Evolutionary conservation across 1,140 invertebrate species (phyloP).

Genomic region (Scaptomyza hsui): DNA sequence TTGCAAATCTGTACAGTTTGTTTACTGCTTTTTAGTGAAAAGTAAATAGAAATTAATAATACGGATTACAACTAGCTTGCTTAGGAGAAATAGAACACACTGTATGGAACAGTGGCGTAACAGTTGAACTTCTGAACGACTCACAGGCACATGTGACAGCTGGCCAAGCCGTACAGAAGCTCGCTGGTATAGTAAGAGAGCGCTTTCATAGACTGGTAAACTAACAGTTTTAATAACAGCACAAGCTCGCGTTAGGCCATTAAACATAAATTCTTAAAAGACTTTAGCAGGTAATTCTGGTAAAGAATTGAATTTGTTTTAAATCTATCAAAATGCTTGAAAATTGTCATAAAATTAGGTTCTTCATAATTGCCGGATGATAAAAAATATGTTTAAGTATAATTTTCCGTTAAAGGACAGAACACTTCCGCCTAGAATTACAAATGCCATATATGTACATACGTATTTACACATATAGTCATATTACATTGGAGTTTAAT

Average conservation of each 20-base stretch:
- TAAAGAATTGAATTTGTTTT: no score
- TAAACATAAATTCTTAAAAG: not conserved
- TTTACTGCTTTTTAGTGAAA: constrained; percentile 57
- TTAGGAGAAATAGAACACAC: constrained; percentile 39
- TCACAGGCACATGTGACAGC: constrained; percentile 31
- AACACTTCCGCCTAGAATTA: constrained; percentile 43
- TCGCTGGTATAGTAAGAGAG: constrained; percentile 4
- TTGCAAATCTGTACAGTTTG: constrained; percentile 57
- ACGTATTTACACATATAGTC: not conserved
- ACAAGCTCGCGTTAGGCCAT: not conserved
- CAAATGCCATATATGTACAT: constrained; percentile 21
- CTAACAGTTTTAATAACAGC: not conserved
- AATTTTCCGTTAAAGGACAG: constrained; percentile 56
- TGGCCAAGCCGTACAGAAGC: constrained; percentile 7
- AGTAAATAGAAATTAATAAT: constrained; percentile 50
- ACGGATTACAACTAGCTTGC: constrained; percentile 41
- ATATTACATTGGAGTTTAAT: constrained; percentile 30
- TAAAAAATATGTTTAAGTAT: constrained; percentile 15
- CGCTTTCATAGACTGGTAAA: no score
- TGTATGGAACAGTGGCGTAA: constrained; percentile 29
- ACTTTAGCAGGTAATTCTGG: no score
- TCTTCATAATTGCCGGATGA: no score
- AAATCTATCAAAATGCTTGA: no score
- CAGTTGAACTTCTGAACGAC: constrained; percentile 24
- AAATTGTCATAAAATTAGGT: no score